Percentiles rank a stretch among this genome's conserved stretches.
These are phyloP conservation scores for Leptinotarsa tumamoca DNA, from an alignment of 2,888 invertebrate species.

Conservation along the genomic window DNA sequence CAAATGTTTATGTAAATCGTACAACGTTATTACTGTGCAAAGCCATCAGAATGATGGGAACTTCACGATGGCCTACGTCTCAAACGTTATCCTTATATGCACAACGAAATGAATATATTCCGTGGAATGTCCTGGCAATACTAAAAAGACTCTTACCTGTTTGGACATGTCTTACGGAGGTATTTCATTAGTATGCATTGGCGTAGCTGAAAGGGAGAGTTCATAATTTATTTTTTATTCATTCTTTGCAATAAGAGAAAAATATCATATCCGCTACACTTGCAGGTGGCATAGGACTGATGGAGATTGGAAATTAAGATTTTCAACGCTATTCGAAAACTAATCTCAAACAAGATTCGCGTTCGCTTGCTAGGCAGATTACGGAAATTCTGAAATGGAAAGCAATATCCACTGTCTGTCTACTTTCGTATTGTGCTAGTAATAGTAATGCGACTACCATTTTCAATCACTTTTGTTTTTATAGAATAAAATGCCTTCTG, in stretches of 20 bases:
- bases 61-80: conserved; percentile 17
- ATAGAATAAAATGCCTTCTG: too few relatives aligned
- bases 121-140: conserved; percentile 33
- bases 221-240: conserved; percentile 8
- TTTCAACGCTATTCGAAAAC: not conserved
- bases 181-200: conserved; percentile 28
- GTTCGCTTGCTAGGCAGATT: not conserved
- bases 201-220: conserved; percentile 29
- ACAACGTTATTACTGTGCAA: not conserved
- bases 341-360: conserved; percentile 3
- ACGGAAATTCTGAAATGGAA: not conserved
- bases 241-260: not conserved
- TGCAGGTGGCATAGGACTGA: conserved; percentile 1
- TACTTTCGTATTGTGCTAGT: not conserved
- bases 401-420: not conserved
- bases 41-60: conserved; percentile 20
- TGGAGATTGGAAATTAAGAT: not conserved
- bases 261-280: conserved; percentile 5
- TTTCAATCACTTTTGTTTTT: too few relatives aligned
- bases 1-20: conserved; percentile 12
- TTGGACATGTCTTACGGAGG: conserved; percentile 32
- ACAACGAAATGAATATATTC: conserved; percentile 34
- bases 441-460: not conserved
- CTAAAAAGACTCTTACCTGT: conserved; percentile 35
- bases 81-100: conserved; percentile 21